Conservation (phyloP, 2,797 vertebrate species). For the Urocyon cinereoargenteus region DNA sequence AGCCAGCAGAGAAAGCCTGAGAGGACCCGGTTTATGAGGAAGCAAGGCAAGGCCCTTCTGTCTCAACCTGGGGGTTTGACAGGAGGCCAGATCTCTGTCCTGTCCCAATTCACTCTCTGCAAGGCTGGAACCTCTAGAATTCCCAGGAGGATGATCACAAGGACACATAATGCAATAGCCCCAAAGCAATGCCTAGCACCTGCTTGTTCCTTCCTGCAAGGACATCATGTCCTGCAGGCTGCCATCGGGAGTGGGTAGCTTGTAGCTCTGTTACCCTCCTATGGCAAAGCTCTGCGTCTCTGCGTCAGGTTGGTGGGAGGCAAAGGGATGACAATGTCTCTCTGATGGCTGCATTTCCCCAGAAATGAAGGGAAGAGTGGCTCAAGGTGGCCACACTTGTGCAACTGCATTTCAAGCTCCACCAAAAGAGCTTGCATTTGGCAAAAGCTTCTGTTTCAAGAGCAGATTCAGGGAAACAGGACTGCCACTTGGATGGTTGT, state of each 20-base stretch:
- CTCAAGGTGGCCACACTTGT: neutral
- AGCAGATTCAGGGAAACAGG: neutral
- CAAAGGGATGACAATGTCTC: neutral
- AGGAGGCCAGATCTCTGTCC: neutral
- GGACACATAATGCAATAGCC: neutral
- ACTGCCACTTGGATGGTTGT: neutral
- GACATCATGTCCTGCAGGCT: neutral
- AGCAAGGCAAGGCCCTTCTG: neutral
- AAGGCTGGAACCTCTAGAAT: neutral
- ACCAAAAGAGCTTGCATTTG: neutral
- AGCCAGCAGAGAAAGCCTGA: neutral
- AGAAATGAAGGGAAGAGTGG: neutral
- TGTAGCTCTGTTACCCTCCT: neutral
- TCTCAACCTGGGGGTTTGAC: neutral
- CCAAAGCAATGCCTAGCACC: neutral
- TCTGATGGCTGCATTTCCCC: neutral
- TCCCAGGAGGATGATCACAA: neutral
- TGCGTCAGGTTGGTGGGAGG: neutral
- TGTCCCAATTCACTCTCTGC: neutral
- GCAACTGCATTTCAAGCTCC: neutral
- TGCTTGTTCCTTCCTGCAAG: neutral
- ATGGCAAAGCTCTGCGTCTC: neutral
- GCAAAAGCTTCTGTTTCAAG: neutral
- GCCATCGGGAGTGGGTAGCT: neutral
- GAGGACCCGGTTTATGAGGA: neutral